A percentile compares a stretch with the other conserved stretches of the same genome.
phyloP scores from a whole-genome alignment of 1,140 invertebrate genomes.

The Arion vulgaris region DNA sequence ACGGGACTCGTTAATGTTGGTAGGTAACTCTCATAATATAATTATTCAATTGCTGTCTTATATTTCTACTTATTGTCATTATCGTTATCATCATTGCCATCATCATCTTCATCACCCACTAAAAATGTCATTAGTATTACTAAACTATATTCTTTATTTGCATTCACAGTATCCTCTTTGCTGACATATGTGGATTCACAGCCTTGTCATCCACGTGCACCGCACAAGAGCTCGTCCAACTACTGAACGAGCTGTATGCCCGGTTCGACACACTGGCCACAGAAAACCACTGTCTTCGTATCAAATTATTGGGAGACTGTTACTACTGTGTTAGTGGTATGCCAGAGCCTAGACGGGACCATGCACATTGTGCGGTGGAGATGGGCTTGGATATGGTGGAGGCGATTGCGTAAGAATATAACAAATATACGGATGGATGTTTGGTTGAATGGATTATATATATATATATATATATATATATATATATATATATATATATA shows the following conservation, averaged over 20 bases:
- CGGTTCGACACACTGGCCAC: conserved; percentile 94
- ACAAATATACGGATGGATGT: neutral
- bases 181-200: conserved; percentile 97
- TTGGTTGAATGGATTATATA: too few relatives aligned
- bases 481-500: too few relatives aligned
- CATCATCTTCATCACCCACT: neutral
- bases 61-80: too few relatives aligned
- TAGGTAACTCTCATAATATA: too few relatives aligned
- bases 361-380: conserved; percentile 94
- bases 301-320: conserved; percentile 94
- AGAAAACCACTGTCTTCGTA: conserved; percentile 92
- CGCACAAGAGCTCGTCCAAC: conserved; percentile 88
- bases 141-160: conserved; percentile 1
- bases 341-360: conserved; percentile 89
- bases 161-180: conserved; percentile 87
- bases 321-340: conserved; percentile 95
- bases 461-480: too few relatives aligned
- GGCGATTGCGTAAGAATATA: conserved; percentile 69
- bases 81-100: too few relatives aligned
- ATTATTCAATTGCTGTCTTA: too few relatives aligned
- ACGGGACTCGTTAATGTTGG: too few relatives aligned
- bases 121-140: neutral
- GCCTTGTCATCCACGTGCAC: conserved; percentile 86
- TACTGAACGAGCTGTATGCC: conserved; percentile 93
- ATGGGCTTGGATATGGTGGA: conserved; percentile 98